Evolutionary conservation across 1,140 invertebrate genomes (phyloP).

Genomic region (Dryas iulia): DNA sequence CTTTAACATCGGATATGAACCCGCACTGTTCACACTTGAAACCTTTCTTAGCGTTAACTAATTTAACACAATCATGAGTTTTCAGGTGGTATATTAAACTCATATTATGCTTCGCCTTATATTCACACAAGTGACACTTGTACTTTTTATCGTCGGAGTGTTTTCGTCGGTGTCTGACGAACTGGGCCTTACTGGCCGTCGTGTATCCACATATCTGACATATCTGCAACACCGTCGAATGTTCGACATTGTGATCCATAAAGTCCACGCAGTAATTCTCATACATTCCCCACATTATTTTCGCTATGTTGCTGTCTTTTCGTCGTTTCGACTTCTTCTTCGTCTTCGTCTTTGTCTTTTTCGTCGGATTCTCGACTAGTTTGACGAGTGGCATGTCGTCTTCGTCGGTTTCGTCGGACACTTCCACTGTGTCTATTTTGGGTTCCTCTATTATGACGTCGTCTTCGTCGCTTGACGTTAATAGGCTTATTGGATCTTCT

Average conservation of each 20-base stretch:
- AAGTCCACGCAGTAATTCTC: constrained; percentile 56
- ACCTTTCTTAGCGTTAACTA: constrained; percentile 17
- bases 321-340: constrained; percentile 12
- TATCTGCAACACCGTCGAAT: constrained; percentile 42
- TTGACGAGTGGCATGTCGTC: constrained; percentile 58
- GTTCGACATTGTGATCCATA: constrained; percentile 31
- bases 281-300: constrained; percentile 41
- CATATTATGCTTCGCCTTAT: constrained; percentile 57
- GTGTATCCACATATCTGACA: constrained; percentile 54
- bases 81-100: constrained; percentile 59
- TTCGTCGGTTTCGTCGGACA: constrained; percentile 64
- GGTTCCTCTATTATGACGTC: constrained; percentile 69
- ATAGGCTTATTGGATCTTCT: constrained; percentile 56
- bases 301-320: not conserved
- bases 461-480: constrained; percentile 70
- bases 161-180: constrained; percentile 45
- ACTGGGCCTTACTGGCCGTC: constrained; percentile 48
- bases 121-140: constrained; percentile 57
- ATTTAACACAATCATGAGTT: constrained; percentile 33
- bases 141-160: constrained; percentile 45
- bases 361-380: constrained; percentile 38
- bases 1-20: constrained; percentile 32
- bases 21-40: constrained; percentile 50
- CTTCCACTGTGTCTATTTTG: constrained; percentile 61
- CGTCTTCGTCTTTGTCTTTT: too few species aligned